phyloP scores from a whole-genome alignment of 2,113 vertebrate species.

The Phylloscopus whistleri region DNA sequence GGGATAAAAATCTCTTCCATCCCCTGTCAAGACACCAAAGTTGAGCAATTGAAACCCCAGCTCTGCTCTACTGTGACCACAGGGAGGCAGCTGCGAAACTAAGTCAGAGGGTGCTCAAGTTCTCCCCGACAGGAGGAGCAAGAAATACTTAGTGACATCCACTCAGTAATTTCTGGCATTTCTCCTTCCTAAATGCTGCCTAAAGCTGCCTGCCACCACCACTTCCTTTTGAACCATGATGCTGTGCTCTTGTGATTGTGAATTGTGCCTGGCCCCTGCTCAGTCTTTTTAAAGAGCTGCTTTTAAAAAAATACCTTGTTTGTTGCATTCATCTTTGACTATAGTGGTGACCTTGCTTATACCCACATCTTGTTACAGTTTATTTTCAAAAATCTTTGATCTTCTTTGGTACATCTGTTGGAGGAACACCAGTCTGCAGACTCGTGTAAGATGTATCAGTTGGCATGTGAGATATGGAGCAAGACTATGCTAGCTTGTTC shows the following conservation, averaged over 20 bases:
- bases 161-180: not conserved
- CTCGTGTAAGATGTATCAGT: not conserved
- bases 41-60: not conserved
- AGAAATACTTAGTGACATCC: not conserved
- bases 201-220: not conserved
- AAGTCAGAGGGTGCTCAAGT: not conserved
- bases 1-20: not conserved
- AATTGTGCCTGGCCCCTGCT: not conserved
- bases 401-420: not conserved
- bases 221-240: not conserved
- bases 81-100: not conserved
- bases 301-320: not conserved
- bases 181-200: not conserved
- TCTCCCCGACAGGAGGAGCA: accelerated
- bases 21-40: not conserved
- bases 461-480: not conserved
- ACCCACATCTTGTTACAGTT: not conserved
- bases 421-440: not conserved
- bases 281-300: not conserved
- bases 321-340: not conserved
- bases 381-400: not conserved
- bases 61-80: not conserved
- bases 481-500: not conserved
- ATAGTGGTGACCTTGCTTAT: not conserved
- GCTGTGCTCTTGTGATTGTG: not conserved